Conservation (phyloP, 1,140 invertebrate species). For the Chionoecetes opilio region DNA sequence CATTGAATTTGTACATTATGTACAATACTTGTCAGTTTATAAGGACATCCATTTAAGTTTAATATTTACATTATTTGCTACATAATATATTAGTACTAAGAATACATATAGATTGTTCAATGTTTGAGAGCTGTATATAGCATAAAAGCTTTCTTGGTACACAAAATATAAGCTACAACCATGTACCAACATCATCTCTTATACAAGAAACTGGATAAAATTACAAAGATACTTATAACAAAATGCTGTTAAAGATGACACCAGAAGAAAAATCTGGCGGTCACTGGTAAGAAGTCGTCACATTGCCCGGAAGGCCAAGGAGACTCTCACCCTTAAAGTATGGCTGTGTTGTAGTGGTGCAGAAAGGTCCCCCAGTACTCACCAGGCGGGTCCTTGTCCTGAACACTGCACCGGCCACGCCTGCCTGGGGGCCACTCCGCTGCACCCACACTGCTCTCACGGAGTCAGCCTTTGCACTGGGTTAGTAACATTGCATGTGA, state of each 20-base stretch:
- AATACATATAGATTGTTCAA: slow-evolving; percentile 79
- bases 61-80: slow-evolving; percentile 71
- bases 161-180: slow-evolving; percentile 76
- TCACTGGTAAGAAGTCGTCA: slow-evolving; percentile 64
- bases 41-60: slow-evolving; percentile 73
- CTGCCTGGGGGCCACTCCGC: neutral
- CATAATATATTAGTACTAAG: slow-evolving; percentile 76
- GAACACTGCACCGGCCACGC: neutral
- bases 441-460: neutral
- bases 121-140: slow-evolving; percentile 77
- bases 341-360: slow-evolving; percentile 59
- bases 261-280: slow-evolving; percentile 65
- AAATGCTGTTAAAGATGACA: slow-evolving; percentile 67
- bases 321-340: slow-evolving; percentile 37
- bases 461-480: neutral
- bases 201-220: slow-evolving; percentile 71
- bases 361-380: slow-evolving; percentile 46
- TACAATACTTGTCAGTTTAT: slow-evolving; percentile 71
- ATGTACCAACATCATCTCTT: slow-evolving; percentile 72
- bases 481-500: slow-evolving; percentile 37
- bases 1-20: slow-evolving; percentile 77
- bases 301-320: neutral
- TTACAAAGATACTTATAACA: slow-evolving; percentile 71
- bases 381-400: neutral
- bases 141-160: slow-evolving; percentile 73